Conservation (phyloP, 2,888 invertebrate species). For the Nomada flava region DNA sequence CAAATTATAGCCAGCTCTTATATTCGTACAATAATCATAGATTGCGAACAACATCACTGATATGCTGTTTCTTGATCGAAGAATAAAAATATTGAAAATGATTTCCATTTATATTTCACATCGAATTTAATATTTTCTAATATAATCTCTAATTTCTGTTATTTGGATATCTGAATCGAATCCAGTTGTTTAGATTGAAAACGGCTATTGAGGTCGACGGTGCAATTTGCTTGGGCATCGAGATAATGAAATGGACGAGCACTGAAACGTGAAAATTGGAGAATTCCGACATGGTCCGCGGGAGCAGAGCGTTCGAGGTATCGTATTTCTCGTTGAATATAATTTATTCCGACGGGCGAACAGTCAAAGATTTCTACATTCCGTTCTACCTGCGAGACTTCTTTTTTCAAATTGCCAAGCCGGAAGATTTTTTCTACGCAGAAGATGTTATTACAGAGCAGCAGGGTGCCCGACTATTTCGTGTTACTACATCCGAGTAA, state of each 20-base stretch:
- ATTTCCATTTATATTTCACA: no score
- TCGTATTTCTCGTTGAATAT: slow-evolving; percentile 56
- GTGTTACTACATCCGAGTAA: slow-evolving; percentile 72
- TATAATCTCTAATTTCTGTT: no score
- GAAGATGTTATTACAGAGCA: slow-evolving; percentile 75
- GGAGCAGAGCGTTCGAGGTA: slow-evolving; percentile 18
- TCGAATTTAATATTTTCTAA: no score
- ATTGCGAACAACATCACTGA: no score
- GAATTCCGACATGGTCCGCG: slow-evolving; percentile 37
- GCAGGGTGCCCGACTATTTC: slow-evolving; percentile 74
- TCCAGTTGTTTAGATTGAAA: no score
- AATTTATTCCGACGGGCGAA: slow-evolving; percentile 62
- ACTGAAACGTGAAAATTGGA: slow-evolving; percentile 12
- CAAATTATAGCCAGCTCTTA: no score
- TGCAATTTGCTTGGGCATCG: not conserved
- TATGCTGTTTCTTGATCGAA: no score
- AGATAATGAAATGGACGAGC: not conserved
- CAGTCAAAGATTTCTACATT: slow-evolving; percentile 63
- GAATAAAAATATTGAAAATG: no score
- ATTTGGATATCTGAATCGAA: no score
- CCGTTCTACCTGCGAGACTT: slow-evolving; percentile 64
- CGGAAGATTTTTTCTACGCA: slow-evolving; percentile 65
- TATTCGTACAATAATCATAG: no score
- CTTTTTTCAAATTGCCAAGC: slow-evolving; percentile 60
- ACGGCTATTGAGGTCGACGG: not conserved